Percentiles rank a stretch among this genome's conserved stretches.
phyloP scores from a whole-genome alignment of 1,140 invertebrate genomes.

The Liolophura sinensis region DNA sequence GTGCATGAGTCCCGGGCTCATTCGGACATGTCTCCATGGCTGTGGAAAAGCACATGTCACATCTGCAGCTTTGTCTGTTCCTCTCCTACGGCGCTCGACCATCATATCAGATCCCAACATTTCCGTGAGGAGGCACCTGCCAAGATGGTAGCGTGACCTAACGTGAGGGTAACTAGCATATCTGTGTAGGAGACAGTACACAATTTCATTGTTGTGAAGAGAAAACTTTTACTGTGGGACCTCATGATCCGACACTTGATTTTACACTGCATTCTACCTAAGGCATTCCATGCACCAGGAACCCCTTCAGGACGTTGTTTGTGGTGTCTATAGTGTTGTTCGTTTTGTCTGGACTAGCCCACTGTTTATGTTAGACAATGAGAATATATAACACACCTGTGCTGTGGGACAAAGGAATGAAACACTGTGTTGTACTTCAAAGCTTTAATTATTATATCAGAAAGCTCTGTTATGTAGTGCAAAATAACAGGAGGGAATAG shows the following conservation, averaged over 20 bases:
- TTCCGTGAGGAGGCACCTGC: slow-evolving; percentile 19
- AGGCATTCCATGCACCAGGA: neutral
- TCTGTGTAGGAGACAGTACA: slow-evolving; percentile 9
- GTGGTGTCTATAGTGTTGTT: too few species aligned
- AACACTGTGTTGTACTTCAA: too few species aligned
- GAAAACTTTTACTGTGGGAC: neutral
- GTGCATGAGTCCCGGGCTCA: slow-evolving; percentile 1
- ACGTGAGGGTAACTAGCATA: slow-evolving; percentile 9
- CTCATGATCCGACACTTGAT: neutral
- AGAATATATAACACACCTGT: too few species aligned
- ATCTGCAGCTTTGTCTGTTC: slow-evolving; percentile 57
- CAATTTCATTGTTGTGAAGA: neutral
- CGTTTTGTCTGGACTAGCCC: too few species aligned
- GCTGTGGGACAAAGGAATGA: too few species aligned
- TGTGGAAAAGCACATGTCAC: slow-evolving; percentile 54
- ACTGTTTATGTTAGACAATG: too few species aligned
- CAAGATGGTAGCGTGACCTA: slow-evolving; percentile 4
- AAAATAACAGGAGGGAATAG: neutral
- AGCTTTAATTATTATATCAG: too few species aligned
- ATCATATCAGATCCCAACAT: slow-evolving; percentile 54
- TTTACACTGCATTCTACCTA: slow-evolving; percentile 3
- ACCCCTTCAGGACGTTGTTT: neutral
- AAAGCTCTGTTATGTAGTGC: neutral
- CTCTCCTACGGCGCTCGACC: slow-evolving; percentile 52
- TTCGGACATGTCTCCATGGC: slow-evolving; percentile 34